Evolutionary conservation across 2,113 vertebrate species (phyloP).

Genomic region (Zosterops borbonicus): DNA sequence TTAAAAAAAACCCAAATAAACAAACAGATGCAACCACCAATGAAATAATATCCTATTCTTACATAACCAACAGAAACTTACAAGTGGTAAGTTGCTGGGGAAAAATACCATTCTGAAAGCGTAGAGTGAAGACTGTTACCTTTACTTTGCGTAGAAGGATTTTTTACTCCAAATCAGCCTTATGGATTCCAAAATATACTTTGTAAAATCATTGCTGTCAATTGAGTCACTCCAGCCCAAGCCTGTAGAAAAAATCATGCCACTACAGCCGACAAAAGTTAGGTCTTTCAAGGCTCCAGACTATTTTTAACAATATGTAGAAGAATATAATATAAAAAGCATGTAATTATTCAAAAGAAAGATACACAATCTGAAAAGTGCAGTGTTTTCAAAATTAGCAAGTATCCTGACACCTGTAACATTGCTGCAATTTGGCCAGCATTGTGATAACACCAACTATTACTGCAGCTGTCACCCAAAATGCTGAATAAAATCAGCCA

Average conservation of each 20-base stretch:
- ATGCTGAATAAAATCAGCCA: neutral
- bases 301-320: neutral
- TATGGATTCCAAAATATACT: neutral
- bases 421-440: neutral
- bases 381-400: neutral
- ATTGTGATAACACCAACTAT: neutral
- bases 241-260: neutral
- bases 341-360: neutral
- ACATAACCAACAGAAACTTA: neutral
- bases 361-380: neutral
- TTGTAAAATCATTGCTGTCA: neutral
- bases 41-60: neutral
- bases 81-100: fast-evolving
- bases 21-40: neutral
- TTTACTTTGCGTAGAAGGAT: neutral
- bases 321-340: neutral
- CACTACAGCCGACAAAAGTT: neutral
- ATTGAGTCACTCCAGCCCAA: neutral
- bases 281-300: neutral
- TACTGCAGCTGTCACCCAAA: neutral
- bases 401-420: neutral
- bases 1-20: neutral
- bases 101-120: neutral
- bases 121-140: neutral
- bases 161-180: neutral